These are phyloP conservation scores for Beris morrisii DNA, from an alignment of 2,888 invertebrate species.

Conservation along the genomic window DNA sequence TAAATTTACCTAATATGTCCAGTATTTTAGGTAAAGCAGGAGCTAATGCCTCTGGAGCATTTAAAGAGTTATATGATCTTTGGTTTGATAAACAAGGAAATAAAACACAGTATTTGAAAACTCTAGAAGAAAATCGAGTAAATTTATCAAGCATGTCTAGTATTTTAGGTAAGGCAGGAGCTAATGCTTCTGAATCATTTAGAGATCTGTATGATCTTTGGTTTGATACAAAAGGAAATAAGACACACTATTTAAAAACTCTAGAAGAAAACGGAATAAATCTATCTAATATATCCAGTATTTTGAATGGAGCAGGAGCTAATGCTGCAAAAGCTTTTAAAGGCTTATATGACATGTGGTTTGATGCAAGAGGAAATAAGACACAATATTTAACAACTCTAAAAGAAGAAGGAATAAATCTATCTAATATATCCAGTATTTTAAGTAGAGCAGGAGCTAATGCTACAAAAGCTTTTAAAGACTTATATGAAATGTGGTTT, in stretches of 20 bases:
- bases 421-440: constrained; percentile 19
- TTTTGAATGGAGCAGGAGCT: constrained; percentile 39
- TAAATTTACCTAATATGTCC: constrained; percentile 38
- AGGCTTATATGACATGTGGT: constrained; percentile 45
- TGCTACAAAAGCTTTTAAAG: constrained; percentile 23
- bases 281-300: constrained; percentile 31
- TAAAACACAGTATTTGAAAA: constrained; percentile 29
- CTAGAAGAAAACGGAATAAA: constrained; percentile 10
- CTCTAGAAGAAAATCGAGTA: constrained; percentile 15
- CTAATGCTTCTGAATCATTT: constrained; percentile 38
- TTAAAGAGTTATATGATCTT: constrained; percentile 41
- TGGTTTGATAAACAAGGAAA: constrained; percentile 39
- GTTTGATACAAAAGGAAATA: constrained; percentile 37
- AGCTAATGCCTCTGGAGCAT: constrained; percentile 39
- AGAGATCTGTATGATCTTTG: constrained; percentile 41
- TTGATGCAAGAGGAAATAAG: constrained; percentile 43
- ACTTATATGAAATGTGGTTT: constrained; percentile 16
- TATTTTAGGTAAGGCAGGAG: constrained; percentile 20
- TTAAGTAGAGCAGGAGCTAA: constrained; percentile 34
- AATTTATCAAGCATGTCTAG: constrained; percentile 15
- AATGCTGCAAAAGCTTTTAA: constrained; percentile 40
- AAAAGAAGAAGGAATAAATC: constrained; percentile 19
- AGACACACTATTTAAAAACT: constrained; percentile 29
- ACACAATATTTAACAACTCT: constrained; percentile 25
- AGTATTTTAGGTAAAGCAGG: constrained; percentile 42